Evolutionary conservation across 2,888 invertebrate species (phyloP), one percentile per base, ranked within the genome.

Genomic region (Nomada hirtipes): DNA sequence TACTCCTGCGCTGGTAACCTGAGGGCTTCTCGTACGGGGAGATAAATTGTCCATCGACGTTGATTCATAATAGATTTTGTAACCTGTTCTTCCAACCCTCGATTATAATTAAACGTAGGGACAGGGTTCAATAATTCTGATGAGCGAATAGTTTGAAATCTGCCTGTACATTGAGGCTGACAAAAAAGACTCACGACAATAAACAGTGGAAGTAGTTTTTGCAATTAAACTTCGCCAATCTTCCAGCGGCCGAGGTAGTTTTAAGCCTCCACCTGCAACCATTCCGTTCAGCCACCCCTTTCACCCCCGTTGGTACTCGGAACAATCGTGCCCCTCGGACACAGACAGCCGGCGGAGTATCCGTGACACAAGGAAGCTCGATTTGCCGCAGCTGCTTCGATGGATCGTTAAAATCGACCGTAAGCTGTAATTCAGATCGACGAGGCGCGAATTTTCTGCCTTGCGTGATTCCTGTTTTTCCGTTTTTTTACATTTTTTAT

Each of bases 331-430:
- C 77, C 65, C 76, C 70, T 70, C 57, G 77, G 76, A 70, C 70
- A 70, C 50, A 47, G 77, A 57, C 63, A 53, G 26, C 79, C 70
- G 26, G n/a, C 42, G 64, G 85, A 67, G 82, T 79, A 76, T 85
- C 76, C 76, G 74, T 53, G 78, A 81, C 83, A 65, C 74, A 74
- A 81, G 84, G 64, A 77, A 79, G 84, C 81, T 84, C 86, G 84
- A 86, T 86, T 82, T 75, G 86, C 84, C 67, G 76, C 86, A 86
- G 86, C 86, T 86, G 72, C 76, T 78, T 76, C 73, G 72, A 57
- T 68, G 82, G 77, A 86, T 84, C 84, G 86, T 86, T 86, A 86
- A 78, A 86, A 82, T 86, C 82, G 86, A 79, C 83, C 76, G 79
- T 78, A 76, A 86, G 76, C 74, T 79, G 74, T 75, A 79, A 82